These are phyloP conservation scores for Atethmia centrago DNA, from an alignment of 2,888 invertebrate genomes.

Conservation along the genomic window DNA sequence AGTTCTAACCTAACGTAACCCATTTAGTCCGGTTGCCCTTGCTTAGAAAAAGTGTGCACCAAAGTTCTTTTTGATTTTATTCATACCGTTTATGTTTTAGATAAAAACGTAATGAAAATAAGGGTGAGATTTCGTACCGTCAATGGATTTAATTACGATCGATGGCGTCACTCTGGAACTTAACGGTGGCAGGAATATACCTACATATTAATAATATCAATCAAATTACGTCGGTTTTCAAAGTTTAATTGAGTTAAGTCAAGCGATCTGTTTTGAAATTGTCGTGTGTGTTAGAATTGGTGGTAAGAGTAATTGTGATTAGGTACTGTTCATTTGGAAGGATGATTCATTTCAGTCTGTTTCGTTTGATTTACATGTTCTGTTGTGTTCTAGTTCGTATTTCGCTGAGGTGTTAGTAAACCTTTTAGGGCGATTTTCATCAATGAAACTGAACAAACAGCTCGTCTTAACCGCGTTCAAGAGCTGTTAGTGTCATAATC, in stretches of 20 bases:
- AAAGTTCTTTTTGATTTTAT: no score
- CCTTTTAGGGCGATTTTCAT: no score
- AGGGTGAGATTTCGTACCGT: no score
- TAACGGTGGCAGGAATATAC: constrained; percentile 1
- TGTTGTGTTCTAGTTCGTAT: not conserved
- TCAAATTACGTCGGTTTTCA: constrained; percentile 9
- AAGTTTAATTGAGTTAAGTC: constrained; percentile 17
- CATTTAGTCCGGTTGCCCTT: no score
- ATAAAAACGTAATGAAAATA: no score
- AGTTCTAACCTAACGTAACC: no score
- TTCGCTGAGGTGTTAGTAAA: no score
- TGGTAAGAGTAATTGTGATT: not conserved
- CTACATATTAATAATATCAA: constrained; percentile 16
- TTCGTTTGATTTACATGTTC: constrained; percentile 10
- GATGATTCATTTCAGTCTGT: constrained; percentile 6
- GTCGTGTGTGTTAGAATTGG: constrained; percentile 16
- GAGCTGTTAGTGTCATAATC: no score
- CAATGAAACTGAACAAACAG: no score
- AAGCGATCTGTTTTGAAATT: constrained; percentile 21
- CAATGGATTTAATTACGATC: constrained; percentile 34
- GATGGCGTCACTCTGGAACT: constrained; percentile 5
- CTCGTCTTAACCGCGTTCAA: no score
- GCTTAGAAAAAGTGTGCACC: no score
- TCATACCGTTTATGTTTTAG: no score
- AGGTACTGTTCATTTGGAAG: not conserved